phyloP scores from a whole-genome alignment of 2,797 vertebrate genomes.

The Myoxocephalus aenaeus region DNA sequence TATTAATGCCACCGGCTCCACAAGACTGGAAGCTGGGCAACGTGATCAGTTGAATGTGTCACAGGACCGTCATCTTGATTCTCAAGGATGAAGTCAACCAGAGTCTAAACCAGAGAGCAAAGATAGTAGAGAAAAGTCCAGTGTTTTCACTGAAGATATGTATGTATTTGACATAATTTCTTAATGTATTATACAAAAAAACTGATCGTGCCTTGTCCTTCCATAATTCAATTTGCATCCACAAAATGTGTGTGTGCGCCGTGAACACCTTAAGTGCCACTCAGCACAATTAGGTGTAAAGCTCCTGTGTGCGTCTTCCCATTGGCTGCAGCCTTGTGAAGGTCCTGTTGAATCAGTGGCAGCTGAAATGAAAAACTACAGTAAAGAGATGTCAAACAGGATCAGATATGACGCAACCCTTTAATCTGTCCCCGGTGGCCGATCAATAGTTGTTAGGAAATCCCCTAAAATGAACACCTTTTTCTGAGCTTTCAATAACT shows the following conservation, averaged over 20 bases:
- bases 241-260: conserved; percentile 4
- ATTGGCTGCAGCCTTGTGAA: conserved; percentile 3
- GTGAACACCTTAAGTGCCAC: conserved; percentile 11
- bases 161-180: background rate
- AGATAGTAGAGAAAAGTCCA: background rate
- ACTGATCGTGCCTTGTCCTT: background rate
- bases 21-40: background rate
- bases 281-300: conserved; percentile 14
- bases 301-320: conserved; percentile 10
- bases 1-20: background rate
- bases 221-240: conserved; percentile 13
- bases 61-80: background rate
- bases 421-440: background rate
- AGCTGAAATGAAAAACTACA: background rate
- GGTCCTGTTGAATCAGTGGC: conserved; percentile 16
- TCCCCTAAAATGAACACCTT: background rate
- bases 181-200: background rate
- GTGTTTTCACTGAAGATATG: background rate
- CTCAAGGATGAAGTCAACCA: background rate
- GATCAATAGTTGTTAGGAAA: conserved; percentile 1
- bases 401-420: background rate
- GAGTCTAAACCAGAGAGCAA: background rate
- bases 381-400: background rate
- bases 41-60: background rate
- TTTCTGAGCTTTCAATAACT: background rate